Evolutionary conservation across 2,888 invertebrate species (phyloP).

Genomic region (Tipula lateralis): DNA sequence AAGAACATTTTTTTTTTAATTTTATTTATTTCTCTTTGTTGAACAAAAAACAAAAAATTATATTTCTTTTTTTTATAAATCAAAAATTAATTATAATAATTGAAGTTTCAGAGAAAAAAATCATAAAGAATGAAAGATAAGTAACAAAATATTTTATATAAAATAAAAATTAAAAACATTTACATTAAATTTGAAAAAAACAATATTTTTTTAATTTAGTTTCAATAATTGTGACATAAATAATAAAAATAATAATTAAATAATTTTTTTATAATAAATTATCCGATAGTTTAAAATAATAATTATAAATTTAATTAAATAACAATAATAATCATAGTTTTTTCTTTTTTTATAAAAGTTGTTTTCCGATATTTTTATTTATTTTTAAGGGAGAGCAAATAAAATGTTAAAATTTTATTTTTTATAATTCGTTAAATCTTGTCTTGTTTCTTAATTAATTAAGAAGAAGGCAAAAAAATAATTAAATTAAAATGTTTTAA

Average conservation of each 20-base stretch:
- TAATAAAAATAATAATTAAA: not conserved
- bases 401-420: not conserved
- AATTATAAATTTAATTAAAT: not conserved
- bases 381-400: not conserved
- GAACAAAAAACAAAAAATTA: slow-evolving; percentile 24
- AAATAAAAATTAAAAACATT: not conserved
- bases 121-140: not conserved
- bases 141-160: not conserved
- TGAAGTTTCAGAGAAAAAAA: not conserved
- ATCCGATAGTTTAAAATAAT: not conserved
- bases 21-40: slow-evolving; percentile 20
- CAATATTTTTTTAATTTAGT: not conserved
- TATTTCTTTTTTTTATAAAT: not conserved
- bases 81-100: not conserved
- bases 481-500: not conserved
- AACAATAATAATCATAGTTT: not conserved
- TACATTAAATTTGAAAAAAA: not conserved
- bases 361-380: not conserved
- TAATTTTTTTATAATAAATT: not conserved
- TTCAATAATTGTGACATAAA: not conserved
- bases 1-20: not conserved
- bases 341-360: not conserved
- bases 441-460: not conserved
- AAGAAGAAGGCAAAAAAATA: not conserved
- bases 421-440: not conserved